These are phyloP conservation scores for Pogonognathellus flavescens DNA, from an alignment of 1,140 invertebrate species.

Conservation along the genomic window DNA sequence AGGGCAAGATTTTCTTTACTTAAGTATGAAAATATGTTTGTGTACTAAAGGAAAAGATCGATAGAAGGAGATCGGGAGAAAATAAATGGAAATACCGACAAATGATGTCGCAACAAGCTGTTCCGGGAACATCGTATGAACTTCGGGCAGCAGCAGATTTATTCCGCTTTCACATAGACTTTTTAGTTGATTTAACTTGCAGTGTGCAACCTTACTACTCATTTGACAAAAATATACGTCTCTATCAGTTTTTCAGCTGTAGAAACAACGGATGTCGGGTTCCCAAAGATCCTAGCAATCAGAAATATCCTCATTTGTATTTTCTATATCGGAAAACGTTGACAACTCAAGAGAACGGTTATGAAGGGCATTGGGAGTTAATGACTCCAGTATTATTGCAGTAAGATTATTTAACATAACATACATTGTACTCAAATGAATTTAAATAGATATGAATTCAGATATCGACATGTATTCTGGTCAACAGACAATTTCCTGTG, in stretches of 20 bases:
- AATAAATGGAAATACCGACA: slow-evolving; percentile 38
- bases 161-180: slow-evolving; percentile 53
- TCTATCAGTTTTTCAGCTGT: slow-evolving; percentile 54
- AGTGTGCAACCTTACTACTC: not conserved
- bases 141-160: slow-evolving; percentile 42
- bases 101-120: slow-evolving; percentile 33
- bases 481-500: not conserved
- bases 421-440: too few species aligned
- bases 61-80: not conserved
- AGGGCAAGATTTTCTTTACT: too few species aligned
- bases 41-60: not conserved
- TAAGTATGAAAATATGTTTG: not conserved
- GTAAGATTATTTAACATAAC: not conserved
- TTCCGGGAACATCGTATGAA: slow-evolving; percentile 47
- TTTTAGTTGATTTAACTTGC: not conserved
- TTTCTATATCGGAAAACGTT: slow-evolving; percentile 13
- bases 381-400: slow-evolving; percentile 8
- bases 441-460: not conserved
- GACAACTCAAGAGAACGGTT: not conserved
- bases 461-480: too few species aligned
- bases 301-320: slow-evolving; percentile 43
- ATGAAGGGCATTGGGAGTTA: slow-evolving; percentile 57
- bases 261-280: slow-evolving; percentile 54
- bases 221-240: not conserved
- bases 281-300: not conserved